phyloP scores from a whole-genome alignment of 2,797 vertebrate species.

The Distichodus sexfasciatus region DNA sequence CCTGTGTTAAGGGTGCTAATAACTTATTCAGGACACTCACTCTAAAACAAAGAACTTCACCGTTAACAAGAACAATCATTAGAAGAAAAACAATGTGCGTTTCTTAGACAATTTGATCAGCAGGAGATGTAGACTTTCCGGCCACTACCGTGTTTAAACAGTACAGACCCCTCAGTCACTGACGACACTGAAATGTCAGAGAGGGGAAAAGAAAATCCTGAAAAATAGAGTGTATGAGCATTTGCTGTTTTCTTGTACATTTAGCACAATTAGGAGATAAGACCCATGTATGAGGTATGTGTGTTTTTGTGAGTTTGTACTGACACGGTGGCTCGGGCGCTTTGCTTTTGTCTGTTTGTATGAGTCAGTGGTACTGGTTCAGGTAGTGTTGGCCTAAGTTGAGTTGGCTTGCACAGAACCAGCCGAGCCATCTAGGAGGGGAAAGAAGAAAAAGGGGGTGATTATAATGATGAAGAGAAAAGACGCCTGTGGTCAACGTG shows the following conservation, averaged over 20 bases:
- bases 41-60: conserved; percentile 10
- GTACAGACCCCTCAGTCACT: conserved; percentile 15
- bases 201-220: conserved; percentile 12
- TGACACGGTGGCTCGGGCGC: conserved; percentile 43
- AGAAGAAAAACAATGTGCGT: conserved; percentile 14
- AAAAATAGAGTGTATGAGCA: conserved; percentile 20
- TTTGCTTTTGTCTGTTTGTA: conserved; percentile 16
- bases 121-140: conserved; percentile 14
- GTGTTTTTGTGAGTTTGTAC: conserved; percentile 11
- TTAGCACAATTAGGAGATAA: not conserved
- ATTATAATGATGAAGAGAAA: not conserved
- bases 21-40: conserved; percentile 23
- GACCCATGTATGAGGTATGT: conserved; percentile 29
- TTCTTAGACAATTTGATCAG: conserved; percentile 13
- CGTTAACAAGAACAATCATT: conserved; percentile 29
- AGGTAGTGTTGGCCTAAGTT: conserved; percentile 71
- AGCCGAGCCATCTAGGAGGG: conserved; percentile 65
- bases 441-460: not conserved
- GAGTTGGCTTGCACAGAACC: conserved; percentile 70
- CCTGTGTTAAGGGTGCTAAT: not conserved
- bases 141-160: not conserved
- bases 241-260: conserved; percentile 1
- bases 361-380: conserved; percentile 62
- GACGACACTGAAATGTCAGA: conserved; percentile 14
- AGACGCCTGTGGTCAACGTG: not conserved